These are phyloP conservation scores for Tetramorium bicarinatum DNA, from an alignment of 2,888 invertebrate species.

Conservation along the genomic window DNA sequence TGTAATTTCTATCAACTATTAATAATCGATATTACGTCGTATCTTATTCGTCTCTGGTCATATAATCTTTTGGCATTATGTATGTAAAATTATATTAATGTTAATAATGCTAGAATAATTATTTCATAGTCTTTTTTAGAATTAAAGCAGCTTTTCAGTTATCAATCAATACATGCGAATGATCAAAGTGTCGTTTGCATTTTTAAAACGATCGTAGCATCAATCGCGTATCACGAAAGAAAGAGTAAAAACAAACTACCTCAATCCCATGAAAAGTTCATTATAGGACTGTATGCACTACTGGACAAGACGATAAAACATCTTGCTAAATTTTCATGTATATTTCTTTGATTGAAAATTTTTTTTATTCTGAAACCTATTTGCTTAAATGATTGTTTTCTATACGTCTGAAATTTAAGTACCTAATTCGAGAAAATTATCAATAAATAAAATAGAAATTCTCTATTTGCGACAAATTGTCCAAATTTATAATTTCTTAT, in stretches of 20 bases:
- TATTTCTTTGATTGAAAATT: neutral
- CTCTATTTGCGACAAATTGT: neutral
- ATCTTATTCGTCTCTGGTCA: constrained; percentile 16
- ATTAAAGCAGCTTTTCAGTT: constrained; percentile 27
- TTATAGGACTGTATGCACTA: neutral
- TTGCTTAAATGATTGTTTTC: neutral
- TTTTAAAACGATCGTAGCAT: neutral
- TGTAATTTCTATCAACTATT: constrained; percentile 13
- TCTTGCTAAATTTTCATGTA: neutral
- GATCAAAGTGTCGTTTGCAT: constrained; percentile 5
- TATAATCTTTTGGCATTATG: constrained; percentile 14
- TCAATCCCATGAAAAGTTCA: constrained; percentile 61
- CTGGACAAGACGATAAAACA: neutral
- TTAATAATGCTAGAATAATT: constrained; percentile 26
- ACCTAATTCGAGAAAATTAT: neutral
- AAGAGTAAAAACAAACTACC: constrained; percentile 65
- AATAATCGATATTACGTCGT: constrained; percentile 10
- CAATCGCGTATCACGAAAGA: constrained; percentile 4
- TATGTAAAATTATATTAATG: constrained; percentile 26
- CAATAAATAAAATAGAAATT: neutral
- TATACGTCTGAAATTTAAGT: neutral
- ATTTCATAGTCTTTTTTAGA: constrained; percentile 9
- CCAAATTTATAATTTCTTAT: neutral
- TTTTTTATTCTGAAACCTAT: no score
- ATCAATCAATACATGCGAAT: neutral